These are phyloP conservation scores for Helarctos malayanus DNA, from an alignment of 2,797 vertebrate genomes.

Conservation along the genomic window DNA sequence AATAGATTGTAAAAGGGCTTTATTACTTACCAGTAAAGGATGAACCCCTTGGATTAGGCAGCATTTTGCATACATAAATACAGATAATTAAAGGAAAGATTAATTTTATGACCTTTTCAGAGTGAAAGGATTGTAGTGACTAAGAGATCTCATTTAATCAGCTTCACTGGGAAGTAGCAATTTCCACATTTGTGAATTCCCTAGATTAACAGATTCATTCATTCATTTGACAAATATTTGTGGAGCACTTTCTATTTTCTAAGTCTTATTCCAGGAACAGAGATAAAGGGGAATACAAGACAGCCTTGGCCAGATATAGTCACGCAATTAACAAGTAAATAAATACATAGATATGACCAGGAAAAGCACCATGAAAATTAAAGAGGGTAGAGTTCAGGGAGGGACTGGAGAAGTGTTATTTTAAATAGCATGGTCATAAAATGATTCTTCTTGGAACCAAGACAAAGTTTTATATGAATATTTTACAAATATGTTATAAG, in stretches of 20 bases:
- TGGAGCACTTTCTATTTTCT: background rate
- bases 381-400: background rate
- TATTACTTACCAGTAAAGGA: background rate
- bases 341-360: background rate
- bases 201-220: conserved; percentile 29
- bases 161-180: conserved; percentile 29
- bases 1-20: background rate
- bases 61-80: conserved; percentile 55
- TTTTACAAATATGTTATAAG: background rate
- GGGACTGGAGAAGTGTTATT: background rate
- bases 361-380: background rate
- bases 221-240: conserved; percentile 62
- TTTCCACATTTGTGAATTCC: conserved; percentile 43
- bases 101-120: conserved; percentile 74
- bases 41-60: background rate
- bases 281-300: conserved; percentile 47
- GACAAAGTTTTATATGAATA: background rate
- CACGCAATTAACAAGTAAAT: background rate
- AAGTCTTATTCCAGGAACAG: background rate
- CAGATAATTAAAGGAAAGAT: conserved; percentile 68
- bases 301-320: background rate
- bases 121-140: conserved; percentile 45
- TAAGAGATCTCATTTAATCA: conserved; percentile 68
- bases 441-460: conserved; percentile 1
- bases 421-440: background rate